phyloP scores from a whole-genome alignment of 2,113 vertebrate genomes.

The Rhadina sibilatrix region DNA sequence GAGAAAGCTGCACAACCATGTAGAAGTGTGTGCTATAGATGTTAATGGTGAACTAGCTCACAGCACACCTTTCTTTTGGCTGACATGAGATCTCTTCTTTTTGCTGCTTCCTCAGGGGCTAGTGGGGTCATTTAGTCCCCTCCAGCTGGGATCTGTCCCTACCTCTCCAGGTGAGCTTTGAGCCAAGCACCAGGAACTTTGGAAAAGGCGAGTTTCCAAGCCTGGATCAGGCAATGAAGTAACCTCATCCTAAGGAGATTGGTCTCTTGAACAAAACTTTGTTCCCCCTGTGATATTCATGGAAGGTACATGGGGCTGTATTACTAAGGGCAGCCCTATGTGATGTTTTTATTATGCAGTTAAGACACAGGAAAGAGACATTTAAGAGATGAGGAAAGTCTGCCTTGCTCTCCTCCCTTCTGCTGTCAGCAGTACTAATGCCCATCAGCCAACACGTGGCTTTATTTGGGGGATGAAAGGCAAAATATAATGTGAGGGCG shows the following conservation, averaged over 20 bases:
- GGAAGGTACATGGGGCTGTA: background rate
- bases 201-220: background rate
- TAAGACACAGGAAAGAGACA: background rate
- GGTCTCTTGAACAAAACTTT: background rate
- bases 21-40: background rate
- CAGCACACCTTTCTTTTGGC: background rate
- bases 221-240: background rate
- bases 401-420: background rate
- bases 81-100: background rate
- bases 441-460: rapidly evolving
- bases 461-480: background rate
- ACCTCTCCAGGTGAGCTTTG: background rate
- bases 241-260: background rate
- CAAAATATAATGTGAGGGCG: background rate
- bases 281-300: background rate
- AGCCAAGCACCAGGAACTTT: background rate
- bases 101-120: background rate
- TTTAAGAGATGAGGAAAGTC: background rate
- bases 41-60: background rate
- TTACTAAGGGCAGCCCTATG: background rate
- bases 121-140: background rate
- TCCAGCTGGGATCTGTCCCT: background rate
- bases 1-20: background rate
- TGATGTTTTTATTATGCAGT: background rate
- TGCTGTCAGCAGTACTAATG: background rate